Evolutionary conservation across 2,888 invertebrate genomes (phyloP).

Genomic region (Furcula furcula): DNA sequence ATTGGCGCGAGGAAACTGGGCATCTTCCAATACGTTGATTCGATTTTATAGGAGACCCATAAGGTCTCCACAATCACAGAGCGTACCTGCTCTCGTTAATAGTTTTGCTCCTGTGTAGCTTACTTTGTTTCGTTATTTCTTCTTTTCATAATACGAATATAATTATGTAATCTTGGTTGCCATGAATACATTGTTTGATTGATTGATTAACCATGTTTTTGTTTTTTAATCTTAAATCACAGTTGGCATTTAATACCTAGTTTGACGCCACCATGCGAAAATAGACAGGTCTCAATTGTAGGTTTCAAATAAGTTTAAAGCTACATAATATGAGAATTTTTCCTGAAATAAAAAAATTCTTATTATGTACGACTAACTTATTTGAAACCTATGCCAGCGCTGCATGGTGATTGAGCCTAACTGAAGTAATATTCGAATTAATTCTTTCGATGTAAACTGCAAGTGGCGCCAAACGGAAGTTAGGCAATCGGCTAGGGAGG

Average conservation of each 20-base stretch:
- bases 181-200: not conserved
- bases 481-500: not conserved
- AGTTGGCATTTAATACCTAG: not conserved
- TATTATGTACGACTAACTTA: not conserved
- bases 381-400: not conserved
- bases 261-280: not conserved
- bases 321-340: constrained; percentile 1
- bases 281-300: not conserved
- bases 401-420: not conserved
- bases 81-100: no score
- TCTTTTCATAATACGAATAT: not conserved
- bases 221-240: not conserved
- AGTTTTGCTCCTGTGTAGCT: not conserved
- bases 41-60: no score
- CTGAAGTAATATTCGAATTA: not conserved
- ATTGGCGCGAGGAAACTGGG: not conserved
- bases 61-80: no score
- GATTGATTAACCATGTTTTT: not conserved
- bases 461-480: not conserved
- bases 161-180: not conserved
- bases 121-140: not conserved
- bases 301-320: not conserved
- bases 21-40: no score
- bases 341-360: constrained; percentile 1
- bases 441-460: not conserved